phyloP scores from a whole-genome alignment of 1,140 invertebrate genomes.

The Brachionus sp. region DNA sequence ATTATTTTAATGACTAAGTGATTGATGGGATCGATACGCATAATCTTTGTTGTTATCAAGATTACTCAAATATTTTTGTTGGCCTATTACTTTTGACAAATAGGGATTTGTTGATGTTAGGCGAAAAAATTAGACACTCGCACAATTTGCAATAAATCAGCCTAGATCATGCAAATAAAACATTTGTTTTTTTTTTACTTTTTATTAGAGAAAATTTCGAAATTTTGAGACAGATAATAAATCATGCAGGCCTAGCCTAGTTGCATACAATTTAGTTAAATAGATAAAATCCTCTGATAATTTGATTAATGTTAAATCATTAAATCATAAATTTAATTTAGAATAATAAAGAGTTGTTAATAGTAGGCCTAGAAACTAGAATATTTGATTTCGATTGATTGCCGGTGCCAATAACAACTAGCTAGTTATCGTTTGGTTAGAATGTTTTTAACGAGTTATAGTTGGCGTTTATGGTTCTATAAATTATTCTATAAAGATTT shows the following conservation, averaged over 20 bases:
- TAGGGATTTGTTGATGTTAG: neutral
- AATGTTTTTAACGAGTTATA: neutral
- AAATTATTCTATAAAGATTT: conserved; percentile 24
- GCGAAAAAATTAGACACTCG: neutral
- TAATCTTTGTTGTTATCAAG: conserved; percentile 17
- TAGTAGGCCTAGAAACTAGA: neutral
- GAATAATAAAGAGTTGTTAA: conserved; percentile 22
- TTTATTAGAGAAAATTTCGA: neutral
- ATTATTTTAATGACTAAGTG: conserved; percentile 30
- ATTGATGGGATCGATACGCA: conserved; percentile 22
- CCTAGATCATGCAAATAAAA: neutral
- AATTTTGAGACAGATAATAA: conserved; percentile 8
- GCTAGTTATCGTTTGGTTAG: neutral
- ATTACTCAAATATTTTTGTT: neutral
- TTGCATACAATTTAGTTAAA: neutral
- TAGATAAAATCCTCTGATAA: neutral
- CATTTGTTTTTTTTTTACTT: neutral
- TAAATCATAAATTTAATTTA: neutral
- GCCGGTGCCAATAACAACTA: neutral
- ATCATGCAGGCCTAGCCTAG: neutral
- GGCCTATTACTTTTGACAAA: conserved; percentile 24
- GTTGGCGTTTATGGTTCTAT: conserved; percentile 14
- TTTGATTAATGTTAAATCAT: conserved; percentile 33
- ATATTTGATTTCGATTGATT: neutral
- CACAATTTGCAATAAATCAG: neutral